Evolutionary conservation across 2,888 invertebrate species (phyloP).

Genomic region (Scaptomyza reducta): DNA sequence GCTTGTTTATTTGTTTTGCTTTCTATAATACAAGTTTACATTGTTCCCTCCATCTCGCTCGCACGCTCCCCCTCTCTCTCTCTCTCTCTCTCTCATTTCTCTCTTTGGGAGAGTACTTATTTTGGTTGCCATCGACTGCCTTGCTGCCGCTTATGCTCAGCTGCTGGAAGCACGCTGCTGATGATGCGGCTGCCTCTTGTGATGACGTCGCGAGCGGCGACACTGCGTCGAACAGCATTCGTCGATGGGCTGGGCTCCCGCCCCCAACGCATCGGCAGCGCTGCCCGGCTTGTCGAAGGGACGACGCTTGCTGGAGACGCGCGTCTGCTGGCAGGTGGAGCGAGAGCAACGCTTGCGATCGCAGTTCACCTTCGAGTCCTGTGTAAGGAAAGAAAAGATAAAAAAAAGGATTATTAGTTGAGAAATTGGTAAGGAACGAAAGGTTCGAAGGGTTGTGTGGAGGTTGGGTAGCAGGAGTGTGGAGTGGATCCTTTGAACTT

Average conservation of each 20-base stretch:
- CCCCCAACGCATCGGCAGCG: constrained; percentile 51
- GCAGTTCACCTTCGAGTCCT: constrained; percentile 93
- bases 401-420: constrained; percentile 1
- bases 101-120: constrained; percentile 10
- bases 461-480: too few species aligned
- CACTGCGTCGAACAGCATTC: constrained; percentile 84
- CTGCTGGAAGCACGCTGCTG: constrained; percentile 61
- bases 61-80: background rate
- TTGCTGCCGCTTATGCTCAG: constrained; percentile 51
- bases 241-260: constrained; percentile 81
- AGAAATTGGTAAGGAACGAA: background rate
- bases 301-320: constrained; percentile 78
- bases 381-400: constrained; percentile 61
- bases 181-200: constrained; percentile 80
- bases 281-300: constrained; percentile 88
- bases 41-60: constrained; percentile 8
- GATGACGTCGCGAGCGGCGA: constrained; percentile 82
- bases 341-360: constrained; percentile 88
- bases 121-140: constrained; percentile 30
- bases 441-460: background rate
- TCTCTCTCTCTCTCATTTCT: background rate
- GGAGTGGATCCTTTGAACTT: constrained; percentile 70
- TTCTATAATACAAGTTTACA: constrained; percentile 60
- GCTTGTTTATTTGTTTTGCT: constrained; percentile 20
- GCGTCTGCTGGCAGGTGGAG: constrained; percentile 79